Evolutionary conservation across 2,797 vertebrate species (phyloP).

Genomic region (Champsocephalus esox): DNA sequence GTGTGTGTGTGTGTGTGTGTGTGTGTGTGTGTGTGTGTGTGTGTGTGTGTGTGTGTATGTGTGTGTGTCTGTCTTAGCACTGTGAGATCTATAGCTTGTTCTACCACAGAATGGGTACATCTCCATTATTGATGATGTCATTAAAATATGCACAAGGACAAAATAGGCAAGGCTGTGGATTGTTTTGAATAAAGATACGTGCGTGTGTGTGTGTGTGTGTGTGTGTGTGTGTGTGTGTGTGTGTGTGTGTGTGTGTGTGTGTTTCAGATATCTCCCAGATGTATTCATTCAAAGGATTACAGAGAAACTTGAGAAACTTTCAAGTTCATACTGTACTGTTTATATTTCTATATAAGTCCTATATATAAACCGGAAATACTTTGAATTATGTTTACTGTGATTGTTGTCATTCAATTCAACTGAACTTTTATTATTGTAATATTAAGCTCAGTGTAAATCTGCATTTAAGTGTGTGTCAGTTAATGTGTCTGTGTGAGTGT

Average conservation of each 20-base stretch:
- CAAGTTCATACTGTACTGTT: too few relatives aligned
- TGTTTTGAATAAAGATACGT: too few relatives aligned
- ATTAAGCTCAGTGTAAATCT: neutral
- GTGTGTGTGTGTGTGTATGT: neutral
- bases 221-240: constrained; percentile 19
- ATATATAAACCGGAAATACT: too few relatives aligned
- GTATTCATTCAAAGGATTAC: too few relatives aligned
- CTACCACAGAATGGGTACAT: constrained; percentile 54
- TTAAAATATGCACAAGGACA: constrained; percentile 80
- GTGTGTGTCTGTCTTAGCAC: neutral
- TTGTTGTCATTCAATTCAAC: too few relatives aligned
- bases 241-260: constrained; percentile 8
- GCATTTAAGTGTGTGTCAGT: constrained; percentile 29
- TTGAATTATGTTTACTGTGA: too few relatives aligned
- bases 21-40: too few relatives aligned
- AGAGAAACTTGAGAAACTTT: too few relatives aligned
- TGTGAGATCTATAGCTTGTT: constrained; percentile 24
- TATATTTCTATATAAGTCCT: too few relatives aligned
- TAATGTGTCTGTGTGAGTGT: constrained; percentile 32
- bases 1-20: neutral
- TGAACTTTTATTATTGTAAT: too few relatives aligned
- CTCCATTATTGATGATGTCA: constrained; percentile 80
- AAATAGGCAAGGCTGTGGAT: too few relatives aligned
- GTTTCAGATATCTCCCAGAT: too few relatives aligned
- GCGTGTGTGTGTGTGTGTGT: neutral